A percentile compares a stretch with the other conserved stretches of the same genome.
These are phyloP conservation scores for Cinclus cinclus DNA, from an alignment of 2,113 vertebrate species.

Conservation along the genomic window DNA sequence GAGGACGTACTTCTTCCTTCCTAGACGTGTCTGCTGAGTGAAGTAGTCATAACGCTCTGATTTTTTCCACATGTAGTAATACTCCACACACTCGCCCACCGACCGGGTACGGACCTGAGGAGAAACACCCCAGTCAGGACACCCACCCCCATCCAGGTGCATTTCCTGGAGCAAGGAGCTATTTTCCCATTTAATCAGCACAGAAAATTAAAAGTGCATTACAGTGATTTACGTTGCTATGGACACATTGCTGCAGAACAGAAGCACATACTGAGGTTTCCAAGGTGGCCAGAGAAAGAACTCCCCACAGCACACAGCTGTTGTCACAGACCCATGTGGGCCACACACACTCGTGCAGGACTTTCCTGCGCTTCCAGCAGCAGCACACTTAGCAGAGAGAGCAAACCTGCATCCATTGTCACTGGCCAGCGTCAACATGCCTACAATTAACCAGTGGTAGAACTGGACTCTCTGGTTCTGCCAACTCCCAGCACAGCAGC, in stretches of 20 bases:
- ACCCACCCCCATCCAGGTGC: fast-evolving
- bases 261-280: conserved; percentile 23
- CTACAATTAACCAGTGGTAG: conserved; percentile 17
- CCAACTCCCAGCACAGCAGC: conserved; percentile 66
- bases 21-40: conserved; percentile 89
- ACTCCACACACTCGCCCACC: conserved; percentile 93
- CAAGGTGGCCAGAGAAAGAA: conserved; percentile 10
- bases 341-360: conserved; percentile 16
- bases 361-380: conserved; percentile 26
- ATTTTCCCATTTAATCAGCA: not conserved
- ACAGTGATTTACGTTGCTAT: not conserved
- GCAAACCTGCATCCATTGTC: conserved; percentile 51
- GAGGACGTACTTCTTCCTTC: conserved; percentile 87
- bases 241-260: not conserved
- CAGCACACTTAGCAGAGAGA: conserved; percentile 35
- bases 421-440: conserved; percentile 51
- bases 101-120: conserved; percentile 92
- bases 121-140: not conserved
- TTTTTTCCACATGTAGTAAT: conserved; percentile 98
- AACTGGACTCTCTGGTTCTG: conserved; percentile 66
- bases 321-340: not conserved
- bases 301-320: not conserved
- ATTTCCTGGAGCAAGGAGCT: not conserved
- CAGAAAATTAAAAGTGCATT: not conserved
- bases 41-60: conserved; percentile 91